Percentiles rank a stretch among this genome's conserved stretches.
These are phyloP conservation scores for Tribolium madens DNA, from an alignment of 1,140 invertebrate species.

Conservation along the genomic window DNA sequence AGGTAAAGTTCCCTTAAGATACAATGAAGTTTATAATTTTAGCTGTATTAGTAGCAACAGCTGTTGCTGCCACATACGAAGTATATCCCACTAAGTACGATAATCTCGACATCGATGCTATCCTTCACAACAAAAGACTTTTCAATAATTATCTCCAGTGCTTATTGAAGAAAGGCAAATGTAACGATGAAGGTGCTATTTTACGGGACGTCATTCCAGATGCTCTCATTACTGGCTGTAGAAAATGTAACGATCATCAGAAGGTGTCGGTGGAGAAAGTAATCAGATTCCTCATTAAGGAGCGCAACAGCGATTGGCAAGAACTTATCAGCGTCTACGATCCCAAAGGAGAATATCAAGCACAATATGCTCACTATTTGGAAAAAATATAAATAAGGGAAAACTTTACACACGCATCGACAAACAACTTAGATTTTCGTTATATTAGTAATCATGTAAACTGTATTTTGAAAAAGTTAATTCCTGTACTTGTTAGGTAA, in stretches of 20 bases:
- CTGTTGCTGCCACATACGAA: slow-evolving; percentile 51
- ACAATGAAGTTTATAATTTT: slow-evolving; percentile 11
- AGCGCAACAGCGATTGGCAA: slow-evolving; percentile 59
- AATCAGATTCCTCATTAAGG: slow-evolving; percentile 58
- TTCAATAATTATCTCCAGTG: slow-evolving; percentile 69
- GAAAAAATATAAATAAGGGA: background rate
- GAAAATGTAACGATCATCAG: slow-evolving; percentile 62
- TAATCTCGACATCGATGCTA: slow-evolving; percentile 68
- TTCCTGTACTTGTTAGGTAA: background rate
- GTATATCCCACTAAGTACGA: slow-evolving; percentile 71
- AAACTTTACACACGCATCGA: background rate
- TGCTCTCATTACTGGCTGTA: slow-evolving; percentile 61
- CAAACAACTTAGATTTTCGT: background rate
- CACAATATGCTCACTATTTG: slow-evolving; percentile 22
- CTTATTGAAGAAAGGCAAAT: slow-evolving; percentile 68
- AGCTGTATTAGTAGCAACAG: slow-evolving; percentile 15
- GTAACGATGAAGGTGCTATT: slow-evolving; percentile 66
- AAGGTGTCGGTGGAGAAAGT: slow-evolving; percentile 60
- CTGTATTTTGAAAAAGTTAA: background rate
- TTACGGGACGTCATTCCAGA: slow-evolving; percentile 58
- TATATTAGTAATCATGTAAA: background rate
- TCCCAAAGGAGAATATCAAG: slow-evolving; percentile 15
- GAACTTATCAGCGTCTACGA: slow-evolving; percentile 61
- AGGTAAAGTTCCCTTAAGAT: background rate
- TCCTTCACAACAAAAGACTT: slow-evolving; percentile 69